These are phyloP conservation scores for Schizaphis graminum DNA, from an alignment of 2,888 invertebrate genomes.

Conservation along the genomic window DNA sequence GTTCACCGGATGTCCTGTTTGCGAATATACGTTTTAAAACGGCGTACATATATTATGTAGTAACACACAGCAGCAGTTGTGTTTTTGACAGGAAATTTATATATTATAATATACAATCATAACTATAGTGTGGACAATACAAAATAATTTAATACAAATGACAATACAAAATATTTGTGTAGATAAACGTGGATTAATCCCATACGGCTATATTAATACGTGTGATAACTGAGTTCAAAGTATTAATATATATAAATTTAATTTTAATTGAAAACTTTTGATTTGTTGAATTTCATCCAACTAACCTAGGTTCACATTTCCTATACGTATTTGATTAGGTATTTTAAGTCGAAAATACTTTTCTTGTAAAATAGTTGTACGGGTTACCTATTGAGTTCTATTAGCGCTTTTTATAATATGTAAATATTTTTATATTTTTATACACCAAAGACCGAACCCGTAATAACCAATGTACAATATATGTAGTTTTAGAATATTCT, in stretches of 20 bases:
- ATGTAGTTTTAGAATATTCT: too few relatives aligned
- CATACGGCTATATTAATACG: not conserved
- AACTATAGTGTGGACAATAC: not conserved
- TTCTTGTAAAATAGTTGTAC: not conserved
- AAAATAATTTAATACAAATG: not conserved
- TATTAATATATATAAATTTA: not conserved
- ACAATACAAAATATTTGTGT: not conserved
- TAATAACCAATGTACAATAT: too few relatives aligned
- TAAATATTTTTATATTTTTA: too few relatives aligned
- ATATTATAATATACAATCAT: slow-evolving; percentile 11
- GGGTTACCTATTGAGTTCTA: too few relatives aligned
- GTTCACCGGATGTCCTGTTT: slow-evolving; percentile 40
- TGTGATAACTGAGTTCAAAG: not conserved
- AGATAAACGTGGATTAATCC: not conserved
- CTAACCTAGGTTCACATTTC: not conserved
- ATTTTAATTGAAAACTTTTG: not conserved
- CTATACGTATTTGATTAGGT: not conserved
- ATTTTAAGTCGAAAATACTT: not conserved
- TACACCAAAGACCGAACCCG: too few relatives aligned
- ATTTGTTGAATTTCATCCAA: not conserved
- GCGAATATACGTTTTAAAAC: not conserved
- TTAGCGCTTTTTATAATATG: too few relatives aligned
- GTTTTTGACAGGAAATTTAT: slow-evolving; percentile 17
- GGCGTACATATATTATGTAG: not conserved
- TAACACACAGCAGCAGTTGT: not conserved